Conservation (phyloP, 2,113 vertebrate genomes). For the Sigmodon hispidus region DNA sequence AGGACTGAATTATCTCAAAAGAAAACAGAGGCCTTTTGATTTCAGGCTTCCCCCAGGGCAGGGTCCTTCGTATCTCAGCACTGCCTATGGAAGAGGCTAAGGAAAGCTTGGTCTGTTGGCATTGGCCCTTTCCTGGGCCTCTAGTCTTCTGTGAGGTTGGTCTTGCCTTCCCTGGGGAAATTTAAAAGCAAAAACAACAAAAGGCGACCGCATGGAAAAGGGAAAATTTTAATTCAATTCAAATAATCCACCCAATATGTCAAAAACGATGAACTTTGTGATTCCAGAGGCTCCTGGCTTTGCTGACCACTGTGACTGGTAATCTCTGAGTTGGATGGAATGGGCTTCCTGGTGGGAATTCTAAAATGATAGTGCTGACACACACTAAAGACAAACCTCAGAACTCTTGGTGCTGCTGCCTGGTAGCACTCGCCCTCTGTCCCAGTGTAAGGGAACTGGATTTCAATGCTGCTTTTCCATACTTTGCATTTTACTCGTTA, state of each 20-base stretch:
- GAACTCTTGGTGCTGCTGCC: background rate
- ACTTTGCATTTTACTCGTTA: slow-evolving; percentile 66
- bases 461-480: slow-evolving; percentile 52
- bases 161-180: slow-evolving; percentile 30
- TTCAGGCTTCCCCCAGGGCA: slow-evolving; percentile 75
- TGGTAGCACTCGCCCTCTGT: slow-evolving; percentile 47
- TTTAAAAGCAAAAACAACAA: background rate
- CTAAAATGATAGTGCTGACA: slow-evolving; percentile 31
- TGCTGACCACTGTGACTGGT: slow-evolving; percentile 60
- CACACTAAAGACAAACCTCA: slow-evolving; percentile 66
- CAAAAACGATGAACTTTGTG: slow-evolving; percentile 2
- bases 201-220: background rate
- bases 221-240: slow-evolving; percentile 48
- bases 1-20: slow-evolving; percentile 81
- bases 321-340: slow-evolving; percentile 55
- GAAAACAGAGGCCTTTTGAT: slow-evolving; percentile 87
- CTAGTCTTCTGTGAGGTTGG: slow-evolving; percentile 61
- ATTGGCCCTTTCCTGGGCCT: slow-evolving; percentile 68
- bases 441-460: slow-evolving; percentile 60
- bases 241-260: slow-evolving; percentile 32
- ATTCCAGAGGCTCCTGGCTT: background rate
- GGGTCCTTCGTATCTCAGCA: slow-evolving; percentile 62
- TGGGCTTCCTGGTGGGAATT: background rate
- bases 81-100: slow-evolving; percentile 66
- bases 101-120: slow-evolving; percentile 73